Evolutionary conservation across 2,113 vertebrate species (phyloP), one percentile per base, ranked within the genome.

Genomic region (Phrynocephalus versicolor): DNA sequence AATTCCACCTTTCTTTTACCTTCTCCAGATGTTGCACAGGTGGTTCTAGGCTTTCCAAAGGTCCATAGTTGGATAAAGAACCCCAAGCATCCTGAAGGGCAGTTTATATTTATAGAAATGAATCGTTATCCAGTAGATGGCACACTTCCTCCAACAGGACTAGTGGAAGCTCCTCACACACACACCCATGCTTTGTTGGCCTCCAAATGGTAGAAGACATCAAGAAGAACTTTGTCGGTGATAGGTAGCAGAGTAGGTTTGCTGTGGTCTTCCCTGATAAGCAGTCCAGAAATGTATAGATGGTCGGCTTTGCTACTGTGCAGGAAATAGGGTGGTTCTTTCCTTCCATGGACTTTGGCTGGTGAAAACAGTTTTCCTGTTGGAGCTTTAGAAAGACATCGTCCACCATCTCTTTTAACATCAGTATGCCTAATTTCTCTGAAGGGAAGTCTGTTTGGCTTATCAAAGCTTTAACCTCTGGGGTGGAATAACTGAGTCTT

Each of bases 51-150:
- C 45, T 18, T 33, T 55, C 10, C 9, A 27, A 57, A 57, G 45
- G 3, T 35, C 65, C 7, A 21, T 70, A 21, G 15, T 10, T 1
- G 7, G 39, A 77, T 6, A 16, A 3, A 12, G 9, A n/a, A 9
- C 1, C 0, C 39, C 1, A 2, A 65, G 27, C 57, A n/a, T 0
- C 69, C 0, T 0, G 45, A 81, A 67, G n/a, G 41, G 10, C 15
- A 2, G 1, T 85, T 83, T 15, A 0, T 30, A 55, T 45, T 51
- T 25, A 2, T 79, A 78, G 0, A 80, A 35, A 2, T 39, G 0
- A 16, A 2, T n/a, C 75, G 33, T 9, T 0, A 1, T 2, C 90
- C 87, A 87, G 55, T 39, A 88, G 93, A 87, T 93, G 93, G 94
- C 65, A 87, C 2, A 77, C 72, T 76, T 87, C 90, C 13, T 70